These are phyloP conservation scores for Melanotaenia nigrans DNA, from an alignment of 2,797 vertebrate genomes.

Conservation along the genomic window DNA sequence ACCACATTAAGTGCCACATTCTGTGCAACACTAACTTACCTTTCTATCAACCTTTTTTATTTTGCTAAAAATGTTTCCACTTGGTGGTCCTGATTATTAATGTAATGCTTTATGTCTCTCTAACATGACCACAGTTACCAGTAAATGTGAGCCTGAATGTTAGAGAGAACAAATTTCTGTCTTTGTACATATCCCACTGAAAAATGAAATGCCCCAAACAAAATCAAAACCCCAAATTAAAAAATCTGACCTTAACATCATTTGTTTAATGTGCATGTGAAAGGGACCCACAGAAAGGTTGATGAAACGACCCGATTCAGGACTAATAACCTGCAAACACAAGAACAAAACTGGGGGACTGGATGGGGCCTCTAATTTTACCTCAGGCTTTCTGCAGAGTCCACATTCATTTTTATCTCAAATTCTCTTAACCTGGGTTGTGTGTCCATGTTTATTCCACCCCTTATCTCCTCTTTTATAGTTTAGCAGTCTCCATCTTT, in stretches of 20 bases:
- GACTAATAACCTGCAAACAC: background rate
- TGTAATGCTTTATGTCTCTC: too few relatives aligned
- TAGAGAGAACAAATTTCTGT: too few relatives aligned
- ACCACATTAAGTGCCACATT: too few relatives aligned
- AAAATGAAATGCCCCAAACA: background rate
- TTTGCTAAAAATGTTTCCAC: too few relatives aligned
- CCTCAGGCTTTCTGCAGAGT: slow-evolving; percentile 4
- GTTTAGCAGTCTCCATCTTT: background rate
- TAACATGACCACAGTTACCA: too few relatives aligned
- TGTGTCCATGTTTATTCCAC: background rate
- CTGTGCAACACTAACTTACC: too few relatives aligned
- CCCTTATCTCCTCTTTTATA: background rate
- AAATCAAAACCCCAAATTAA: background rate
- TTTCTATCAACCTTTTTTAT: too few relatives aligned
- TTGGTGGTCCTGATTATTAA: too few relatives aligned
- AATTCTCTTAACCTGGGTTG: background rate
- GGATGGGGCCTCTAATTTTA: background rate
- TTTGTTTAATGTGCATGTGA: background rate
- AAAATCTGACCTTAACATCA: background rate
- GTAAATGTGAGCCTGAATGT: too few relatives aligned
- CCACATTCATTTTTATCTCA: background rate
- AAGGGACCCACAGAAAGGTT: background rate
- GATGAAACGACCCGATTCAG: background rate
- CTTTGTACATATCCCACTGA: too few relatives aligned
- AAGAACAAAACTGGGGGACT: background rate